Conservation (phyloP, 2,797 vertebrate genomes). For the Anguilla megastoma region DNA sequence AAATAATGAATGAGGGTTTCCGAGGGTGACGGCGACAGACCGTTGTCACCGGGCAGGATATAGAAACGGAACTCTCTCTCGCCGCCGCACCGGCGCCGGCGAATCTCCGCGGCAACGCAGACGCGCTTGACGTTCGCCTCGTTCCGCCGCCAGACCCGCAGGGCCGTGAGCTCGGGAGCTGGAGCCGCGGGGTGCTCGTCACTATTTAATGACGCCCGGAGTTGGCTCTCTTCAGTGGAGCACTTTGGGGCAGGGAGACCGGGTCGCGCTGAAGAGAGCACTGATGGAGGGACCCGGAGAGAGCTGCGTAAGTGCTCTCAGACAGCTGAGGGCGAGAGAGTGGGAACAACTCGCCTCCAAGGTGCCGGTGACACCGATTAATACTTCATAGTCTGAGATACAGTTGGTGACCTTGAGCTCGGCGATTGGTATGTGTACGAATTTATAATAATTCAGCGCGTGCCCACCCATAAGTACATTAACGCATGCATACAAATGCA, state of each 20-base stretch:
- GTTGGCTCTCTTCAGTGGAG: background rate
- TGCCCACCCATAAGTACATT: background rate
- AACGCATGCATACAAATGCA: background rate
- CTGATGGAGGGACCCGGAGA: background rate
- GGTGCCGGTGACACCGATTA: background rate
- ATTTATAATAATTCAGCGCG: background rate
- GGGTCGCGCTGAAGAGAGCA: background rate
- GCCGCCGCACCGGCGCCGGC: background rate
- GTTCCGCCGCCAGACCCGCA: background rate
- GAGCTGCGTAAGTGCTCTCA: background rate
- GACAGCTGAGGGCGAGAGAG: background rate
- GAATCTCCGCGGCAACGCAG: background rate
- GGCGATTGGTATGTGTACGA: background rate
- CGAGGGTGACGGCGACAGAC: background rate
- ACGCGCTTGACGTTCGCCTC: background rate
- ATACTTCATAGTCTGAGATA: background rate
- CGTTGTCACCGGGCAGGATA: background rate
- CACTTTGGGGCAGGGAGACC: background rate
- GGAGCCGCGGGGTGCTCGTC: background rate
- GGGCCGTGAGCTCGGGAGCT: background rate
- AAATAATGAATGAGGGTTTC: conserved; percentile 19
- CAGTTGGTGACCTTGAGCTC: background rate
- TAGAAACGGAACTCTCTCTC: background rate
- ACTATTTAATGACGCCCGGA: background rate
- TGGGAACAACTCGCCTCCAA: background rate